Evolutionary conservation across 1,140 invertebrate genomes (phyloP), one percentile per base, ranked within the genome.

Genomic region (Ceratosolen solmsi): DNA sequence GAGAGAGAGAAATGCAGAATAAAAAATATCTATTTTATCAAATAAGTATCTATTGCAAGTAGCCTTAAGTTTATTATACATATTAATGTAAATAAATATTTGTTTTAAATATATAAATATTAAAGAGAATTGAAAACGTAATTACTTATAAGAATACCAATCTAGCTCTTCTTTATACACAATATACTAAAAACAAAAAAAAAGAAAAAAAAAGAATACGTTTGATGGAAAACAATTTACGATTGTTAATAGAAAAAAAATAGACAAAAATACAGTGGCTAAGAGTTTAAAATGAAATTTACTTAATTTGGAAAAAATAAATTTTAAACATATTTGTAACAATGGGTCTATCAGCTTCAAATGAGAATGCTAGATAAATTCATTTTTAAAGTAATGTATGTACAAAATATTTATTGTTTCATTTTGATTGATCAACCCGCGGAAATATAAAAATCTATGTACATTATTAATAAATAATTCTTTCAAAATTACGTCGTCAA

Each of bases 381-480:
- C 80, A 85, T 87, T 89, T 86, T 86, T 84, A 88, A 88, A 90
- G 87, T 89, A 85, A 86, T 83, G 78, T 84, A 87, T 88, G 86
- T 89, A 90, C 87, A 91, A 91, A 92, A 91, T 90, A 91, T 91
- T 92, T 92, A 91, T 90, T 81, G 63, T 78, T 51, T 82, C 70
- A 58, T 74, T 83, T 79, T 79, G 70, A 83, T 79, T 82, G 65
- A 72, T 77, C 41, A 75, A 38, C 80, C 76, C 74, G 46, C 60
- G 56, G 76, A 74, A 75, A 63, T 83, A 79, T 83, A 83, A 83
- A 83, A 83, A 83, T 83, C 70, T 83, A 83, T 83, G n/a, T 83
- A 83, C 82, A 83, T 82, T 60, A 82, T 83, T 41, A 79, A 83
- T 78, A 83, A 83, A 83, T 83, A 81, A 81, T n/a, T 13, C 22